These are phyloP conservation scores for Rhegmatorhina hoffmannsi DNA, from an alignment of 2,113 vertebrate species.

Conservation along the genomic window DNA sequence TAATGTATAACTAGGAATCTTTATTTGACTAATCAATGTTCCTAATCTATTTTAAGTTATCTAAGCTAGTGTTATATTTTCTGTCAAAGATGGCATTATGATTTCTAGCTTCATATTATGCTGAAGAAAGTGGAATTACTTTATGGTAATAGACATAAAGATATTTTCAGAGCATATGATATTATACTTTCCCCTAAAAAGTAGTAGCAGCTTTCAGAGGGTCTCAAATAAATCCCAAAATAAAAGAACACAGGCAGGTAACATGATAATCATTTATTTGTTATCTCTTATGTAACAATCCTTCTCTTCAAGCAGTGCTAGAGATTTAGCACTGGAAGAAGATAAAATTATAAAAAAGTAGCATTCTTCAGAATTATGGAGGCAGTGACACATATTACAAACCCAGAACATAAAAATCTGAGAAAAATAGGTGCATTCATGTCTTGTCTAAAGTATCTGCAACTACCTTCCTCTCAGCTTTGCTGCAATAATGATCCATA, in stretches of 20 bases:
- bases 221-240: background rate
- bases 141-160: background rate
- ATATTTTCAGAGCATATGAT: background rate
- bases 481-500: constrained; percentile 52
- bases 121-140: background rate
- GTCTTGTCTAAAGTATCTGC: constrained; percentile 12
- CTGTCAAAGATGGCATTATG: background rate
- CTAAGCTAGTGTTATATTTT: background rate
- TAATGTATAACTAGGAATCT: background rate
- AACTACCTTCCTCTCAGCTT: constrained; percentile 22
- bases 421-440: constrained; percentile 29
- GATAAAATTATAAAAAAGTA: background rate
- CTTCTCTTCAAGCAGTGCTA: background rate
- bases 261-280: background rate
- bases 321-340: background rate
- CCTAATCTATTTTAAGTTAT: background rate
- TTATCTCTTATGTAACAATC: background rate
- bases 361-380: background rate
- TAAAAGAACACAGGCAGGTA: background rate
- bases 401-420: constrained; percentile 10
- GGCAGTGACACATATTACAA: background rate
- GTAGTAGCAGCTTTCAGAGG: background rate
- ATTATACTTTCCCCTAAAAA: background rate
- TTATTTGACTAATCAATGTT: background rate
- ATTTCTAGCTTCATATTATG: background rate